phyloP scores from a whole-genome alignment of 2,888 invertebrate genomes.

The Mythimna lalbum region DNA sequence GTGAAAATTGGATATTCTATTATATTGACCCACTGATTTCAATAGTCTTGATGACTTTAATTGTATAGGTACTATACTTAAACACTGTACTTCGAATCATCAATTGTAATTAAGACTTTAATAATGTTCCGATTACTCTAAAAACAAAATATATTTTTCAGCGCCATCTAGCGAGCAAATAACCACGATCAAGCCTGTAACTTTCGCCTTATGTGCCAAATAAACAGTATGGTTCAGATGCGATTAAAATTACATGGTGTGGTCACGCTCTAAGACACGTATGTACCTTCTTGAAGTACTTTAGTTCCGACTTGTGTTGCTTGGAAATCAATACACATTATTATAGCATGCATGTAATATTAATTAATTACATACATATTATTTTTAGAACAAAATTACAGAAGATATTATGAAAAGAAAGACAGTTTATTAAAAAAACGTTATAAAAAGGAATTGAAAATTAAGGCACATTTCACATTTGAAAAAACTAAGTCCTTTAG shows the following conservation, averaged over 20 bases:
- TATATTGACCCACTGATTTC: too few relatives aligned
- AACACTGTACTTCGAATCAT: too few relatives aligned
- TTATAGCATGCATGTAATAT: constrained; percentile 39
- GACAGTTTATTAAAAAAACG: background rate
- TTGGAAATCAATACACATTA: constrained; percentile 75
- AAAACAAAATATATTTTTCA: too few relatives aligned
- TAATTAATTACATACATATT: constrained; percentile 2
- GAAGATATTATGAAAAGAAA: background rate
- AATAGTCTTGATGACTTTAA: too few relatives aligned
- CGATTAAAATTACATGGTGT: constrained; percentile 31
- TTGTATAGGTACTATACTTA: too few relatives aligned
- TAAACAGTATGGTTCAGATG: constrained; percentile 28
- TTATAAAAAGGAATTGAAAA: background rate
- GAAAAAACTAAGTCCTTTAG: background rate
- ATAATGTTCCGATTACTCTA: too few relatives aligned
- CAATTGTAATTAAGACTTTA: too few relatives aligned
- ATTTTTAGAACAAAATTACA: background rate
- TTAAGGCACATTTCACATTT: background rate
- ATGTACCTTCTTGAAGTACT: constrained; percentile 88
- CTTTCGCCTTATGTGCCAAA: constrained; percentile 16
- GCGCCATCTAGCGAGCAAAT: too few relatives aligned
- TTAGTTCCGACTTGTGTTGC: constrained; percentile 87
- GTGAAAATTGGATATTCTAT: too few relatives aligned
- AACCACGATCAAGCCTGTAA: too few relatives aligned
- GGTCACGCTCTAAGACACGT: constrained; percentile 30